phyloP scores from a whole-genome alignment of 37 sponge, comb jelly and placozoan species.

The Ianthella basta region DNA sequence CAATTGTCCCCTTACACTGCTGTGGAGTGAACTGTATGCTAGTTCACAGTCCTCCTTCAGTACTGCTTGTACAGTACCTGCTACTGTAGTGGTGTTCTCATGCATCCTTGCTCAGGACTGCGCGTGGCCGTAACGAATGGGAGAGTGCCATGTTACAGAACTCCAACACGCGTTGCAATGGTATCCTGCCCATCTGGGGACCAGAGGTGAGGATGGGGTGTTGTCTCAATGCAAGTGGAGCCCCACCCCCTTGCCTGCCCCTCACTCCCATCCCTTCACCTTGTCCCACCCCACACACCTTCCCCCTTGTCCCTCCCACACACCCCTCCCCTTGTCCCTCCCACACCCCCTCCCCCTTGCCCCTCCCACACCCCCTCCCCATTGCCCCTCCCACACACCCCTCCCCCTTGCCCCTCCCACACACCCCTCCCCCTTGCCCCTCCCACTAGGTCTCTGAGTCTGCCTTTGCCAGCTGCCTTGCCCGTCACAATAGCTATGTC shows the following conservation, averaged over 20 bases:
- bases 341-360: not conserved
- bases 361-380: too few relatives aligned
- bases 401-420: not conserved
- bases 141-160: conserved; percentile 95
- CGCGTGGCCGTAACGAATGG: conserved; percentile 89
- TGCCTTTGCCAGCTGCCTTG: conserved; percentile 60
- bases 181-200: conserved; percentile 95
- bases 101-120: conserved; percentile 46
- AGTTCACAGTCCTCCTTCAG: too few relatives aligned
- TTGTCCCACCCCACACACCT: too few relatives aligned
- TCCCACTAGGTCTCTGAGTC: conserved; percentile 64
- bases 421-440: not conserved
- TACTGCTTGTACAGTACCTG: too few relatives aligned
- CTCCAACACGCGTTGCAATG: conserved; percentile 92
- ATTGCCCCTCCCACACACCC: too few relatives aligned
- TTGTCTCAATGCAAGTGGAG: too few relatives aligned
- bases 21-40: too few relatives aligned
- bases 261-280: too few relatives aligned
- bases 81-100: too few relatives aligned
- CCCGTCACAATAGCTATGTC: conserved; percentile 76
- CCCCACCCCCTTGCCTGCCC: too few relatives aligned
- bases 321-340: not conserved
- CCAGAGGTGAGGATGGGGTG: conserved; percentile 64
- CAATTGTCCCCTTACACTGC: too few relatives aligned
- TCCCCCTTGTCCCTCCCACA: too few relatives aligned